Evolutionary conservation across 2,113 vertebrate species (phyloP).

Genomic region (Corvus cornix): DNA sequence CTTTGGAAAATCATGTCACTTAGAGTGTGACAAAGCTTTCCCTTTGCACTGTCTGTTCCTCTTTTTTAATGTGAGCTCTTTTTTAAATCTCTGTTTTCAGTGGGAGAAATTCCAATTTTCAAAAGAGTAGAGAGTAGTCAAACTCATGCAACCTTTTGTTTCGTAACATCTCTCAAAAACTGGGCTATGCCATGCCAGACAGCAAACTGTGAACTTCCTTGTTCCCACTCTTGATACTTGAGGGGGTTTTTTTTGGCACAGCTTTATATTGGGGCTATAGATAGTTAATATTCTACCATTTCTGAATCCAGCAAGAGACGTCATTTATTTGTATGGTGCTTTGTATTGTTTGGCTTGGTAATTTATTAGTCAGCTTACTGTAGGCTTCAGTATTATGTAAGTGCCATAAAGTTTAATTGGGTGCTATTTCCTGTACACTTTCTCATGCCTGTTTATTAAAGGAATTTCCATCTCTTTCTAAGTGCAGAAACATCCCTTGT

Average conservation of each 20-base stretch:
- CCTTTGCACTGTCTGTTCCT: not conserved
- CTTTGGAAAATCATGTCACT: not conserved
- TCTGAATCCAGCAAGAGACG: not conserved
- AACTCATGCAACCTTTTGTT: not conserved
- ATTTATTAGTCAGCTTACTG: conserved; percentile 6
- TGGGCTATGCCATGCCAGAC: not conserved
- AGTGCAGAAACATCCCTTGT: not conserved
- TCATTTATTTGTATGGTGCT: conserved; percentile 1
- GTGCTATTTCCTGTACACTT: conserved; percentile 24
- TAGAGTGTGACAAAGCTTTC: not conserved
- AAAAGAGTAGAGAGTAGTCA: not conserved
- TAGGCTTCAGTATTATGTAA: not conserved
- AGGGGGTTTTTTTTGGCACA: accelerated
- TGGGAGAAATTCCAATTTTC: not conserved
- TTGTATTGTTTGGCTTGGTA: not conserved
- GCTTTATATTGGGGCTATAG: not conserved
- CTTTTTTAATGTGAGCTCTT: not conserved
- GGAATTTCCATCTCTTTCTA: not conserved
- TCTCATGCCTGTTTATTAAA: not conserved
- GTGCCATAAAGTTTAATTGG: conserved; percentile 16
- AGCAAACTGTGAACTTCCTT: not conserved
- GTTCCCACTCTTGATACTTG: not conserved
- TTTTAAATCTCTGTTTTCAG: not conserved
- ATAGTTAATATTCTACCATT: not conserved
- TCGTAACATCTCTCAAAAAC: not conserved